Evolutionary conservation across 2,888 invertebrate genomes (phyloP), one percentile per base, ranked within the genome.

Genomic region (Matsumyia berberina): DNA sequence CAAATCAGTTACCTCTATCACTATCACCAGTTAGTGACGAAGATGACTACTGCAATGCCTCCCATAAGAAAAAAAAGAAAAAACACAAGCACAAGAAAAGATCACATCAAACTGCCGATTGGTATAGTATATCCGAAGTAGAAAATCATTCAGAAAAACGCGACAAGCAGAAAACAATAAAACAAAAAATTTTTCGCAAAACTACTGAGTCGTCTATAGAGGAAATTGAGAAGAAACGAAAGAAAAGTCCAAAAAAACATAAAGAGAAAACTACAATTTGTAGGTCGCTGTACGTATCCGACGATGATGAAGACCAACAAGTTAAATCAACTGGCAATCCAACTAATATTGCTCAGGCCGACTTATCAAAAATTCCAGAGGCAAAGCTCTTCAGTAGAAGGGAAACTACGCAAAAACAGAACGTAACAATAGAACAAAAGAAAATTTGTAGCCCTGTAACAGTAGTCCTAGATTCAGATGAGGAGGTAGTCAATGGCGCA

Each of bases 401-500:
- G 31, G 35, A 58, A 4, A 5, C 49, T 0, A 2, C 15, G 0
- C 9, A 9, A 19, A 51, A 8, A n/a, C 19, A 55, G 11, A 49
- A 58, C n/a, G 8, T 5, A 9, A 5, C 8, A 44, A n/a, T 9
- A 8, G 15, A 1, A 5, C 8, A 8, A 9, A 12, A 24, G 8
- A 1, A 17, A 1, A 19, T 8, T 0, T 17, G n/a, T 44, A 37
- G 62, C 12, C 7, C 24, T 0, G 37, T 8, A 6, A 74, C 66
- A 4, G 66, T 83, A 9, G 17, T 78, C n/a, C 49, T 62, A 11
- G 73, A 78, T 44, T 83, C 82, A n/a, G 78, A 83, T 35, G 78
- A 77, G 2, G 72, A 73, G n/a, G 37, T 39, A n/a, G 12, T 12
- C 3, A 15, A 19, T 37, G 31, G 17, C 11, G 9, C 5, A n/a